A percentile compares a stretch with the other conserved stretches of the same genome.
Conservation (phyloP, 2,888 invertebrate species). For the Apodemia mormo region DNA sequence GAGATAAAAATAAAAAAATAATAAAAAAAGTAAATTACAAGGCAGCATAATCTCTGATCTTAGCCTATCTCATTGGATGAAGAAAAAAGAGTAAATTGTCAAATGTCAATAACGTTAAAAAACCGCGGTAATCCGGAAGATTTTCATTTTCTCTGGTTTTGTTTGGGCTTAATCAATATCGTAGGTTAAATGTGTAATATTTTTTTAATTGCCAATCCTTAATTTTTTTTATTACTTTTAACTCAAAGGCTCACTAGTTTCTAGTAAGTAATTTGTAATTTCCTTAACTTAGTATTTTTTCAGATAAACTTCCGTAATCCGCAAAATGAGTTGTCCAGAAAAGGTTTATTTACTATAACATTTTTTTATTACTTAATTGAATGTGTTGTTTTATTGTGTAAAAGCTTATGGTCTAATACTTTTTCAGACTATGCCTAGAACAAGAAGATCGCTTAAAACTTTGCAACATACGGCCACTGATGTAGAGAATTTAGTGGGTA, state of each 20-base stretch:
- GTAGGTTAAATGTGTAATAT: no score
- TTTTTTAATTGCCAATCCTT: no score
- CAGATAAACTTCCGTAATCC: background rate
- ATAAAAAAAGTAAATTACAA: no score
- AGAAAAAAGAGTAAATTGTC: no score
- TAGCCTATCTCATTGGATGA: no score
- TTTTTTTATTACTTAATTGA: background rate
- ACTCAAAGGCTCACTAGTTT: no score
- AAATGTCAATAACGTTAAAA: no score
- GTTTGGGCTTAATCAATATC: no score
- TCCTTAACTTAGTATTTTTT: background rate
- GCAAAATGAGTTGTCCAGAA: background rate
- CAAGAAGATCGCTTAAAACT: conserved; percentile 87
- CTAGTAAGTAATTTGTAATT: background rate
- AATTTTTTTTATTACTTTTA: background rate
- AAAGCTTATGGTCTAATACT: background rate
- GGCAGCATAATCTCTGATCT: no score
- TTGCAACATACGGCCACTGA: conserved; percentile 87
- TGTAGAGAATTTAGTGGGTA: conserved; percentile 89
- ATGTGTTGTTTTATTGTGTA: background rate
- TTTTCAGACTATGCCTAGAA: conserved; percentile 80
- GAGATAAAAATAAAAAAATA: no score
- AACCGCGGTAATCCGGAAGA: no score
- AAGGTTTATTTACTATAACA: background rate
- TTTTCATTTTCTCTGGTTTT: no score